Evolutionary conservation across 2,113 vertebrate species (phyloP), one percentile per base, ranked within the genome.

Genomic region (Anoplopoma fimbria): DNA sequence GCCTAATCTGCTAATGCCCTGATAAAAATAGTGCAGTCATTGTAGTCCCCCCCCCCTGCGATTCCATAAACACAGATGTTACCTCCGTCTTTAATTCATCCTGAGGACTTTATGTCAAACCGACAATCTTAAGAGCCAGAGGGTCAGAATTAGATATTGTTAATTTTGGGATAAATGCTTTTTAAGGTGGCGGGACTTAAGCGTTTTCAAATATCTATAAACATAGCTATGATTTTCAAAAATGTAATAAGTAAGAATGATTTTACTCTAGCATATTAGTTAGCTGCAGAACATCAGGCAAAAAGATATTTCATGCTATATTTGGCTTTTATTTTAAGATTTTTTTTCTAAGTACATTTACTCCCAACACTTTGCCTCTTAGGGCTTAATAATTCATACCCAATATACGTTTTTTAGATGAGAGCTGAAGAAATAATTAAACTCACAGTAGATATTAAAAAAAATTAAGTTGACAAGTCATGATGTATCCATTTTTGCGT

Each of bases 1-100:
- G 92, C 91, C 93, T 95, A 93, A 95, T 95, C 94, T 93, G 93
- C 91, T 95, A 95, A 95, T 95, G 94, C 93, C 82, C 88, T 84
- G 93, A 94, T 94, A 95, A 95, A 95, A 95, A 94, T 93, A 94
- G 94, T n/a, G 89, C 87, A 91, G 91, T 88, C 90, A 86, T 84
- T 74, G 77, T 86, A 84, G 91, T 85, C 21, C 21, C 21, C 58
- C 1, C 29, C 15, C 1, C 15, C 92, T 91, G 91, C 88, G 81
- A 61, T 88, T n/a, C 86, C 87, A 93, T 61, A 75, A 91, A 88
- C 87, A 92, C 91, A 92, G 89, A 91, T 82, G 91, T 92, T 87
- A 84, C 79, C 81, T 90, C 72, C 69, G 84, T 89, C 83, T 90
- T 88, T 88, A n/a, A 91, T 90, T 89, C 86, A 90, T 88, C 77